A percentile compares a stretch with the other conserved stretches of the same genome.
Conservation (phyloP, 2,113 vertebrate genomes). For the Hemicordylus capensis region DNA sequence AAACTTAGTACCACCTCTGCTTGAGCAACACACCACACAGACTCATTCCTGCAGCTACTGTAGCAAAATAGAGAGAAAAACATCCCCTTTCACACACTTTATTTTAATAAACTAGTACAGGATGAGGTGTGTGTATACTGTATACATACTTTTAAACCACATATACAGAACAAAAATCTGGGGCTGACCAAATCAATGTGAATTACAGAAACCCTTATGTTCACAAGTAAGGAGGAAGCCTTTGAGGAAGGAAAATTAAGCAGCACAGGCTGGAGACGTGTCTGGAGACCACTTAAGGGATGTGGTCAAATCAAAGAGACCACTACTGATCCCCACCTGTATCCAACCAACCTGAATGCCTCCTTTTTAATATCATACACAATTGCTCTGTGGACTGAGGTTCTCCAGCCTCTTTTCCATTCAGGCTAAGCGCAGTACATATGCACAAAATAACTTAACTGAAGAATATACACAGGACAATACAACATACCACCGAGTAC, state of each 20-base stretch:
- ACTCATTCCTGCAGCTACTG: not conserved
- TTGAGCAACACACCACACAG: not conserved
- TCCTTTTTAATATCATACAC: constrained; percentile 21
- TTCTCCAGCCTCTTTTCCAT: constrained; percentile 35
- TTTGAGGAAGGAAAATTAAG: constrained; percentile 16
- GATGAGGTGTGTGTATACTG: constrained; percentile 32
- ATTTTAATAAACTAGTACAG: constrained; percentile 74
- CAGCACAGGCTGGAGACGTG: not conserved
- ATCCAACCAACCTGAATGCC: constrained; percentile 35
- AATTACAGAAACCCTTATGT: constrained; percentile 33
- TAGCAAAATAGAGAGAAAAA: constrained; percentile 21
- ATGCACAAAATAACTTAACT: constrained; percentile 56
- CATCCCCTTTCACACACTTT: constrained; percentile 64
- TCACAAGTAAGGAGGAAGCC: constrained; percentile 26
- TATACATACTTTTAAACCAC: constrained; percentile 58
- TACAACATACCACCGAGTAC: constrained; percentile 41
- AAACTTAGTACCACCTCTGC: not conserved
- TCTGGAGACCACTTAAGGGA: not conserved
- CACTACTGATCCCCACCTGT: not conserved
- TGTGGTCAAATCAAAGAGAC: constrained; percentile 39
- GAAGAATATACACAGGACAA: constrained; percentile 59
- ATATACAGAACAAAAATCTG: constrained; percentile 70
- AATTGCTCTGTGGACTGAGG: constrained; percentile 21
- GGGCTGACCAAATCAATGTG: constrained; percentile 35
- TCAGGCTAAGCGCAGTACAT: constrained; percentile 58